phyloP scores from a whole-genome alignment of 2,113 vertebrate genomes.

The Nansenia antarctica region DNA sequence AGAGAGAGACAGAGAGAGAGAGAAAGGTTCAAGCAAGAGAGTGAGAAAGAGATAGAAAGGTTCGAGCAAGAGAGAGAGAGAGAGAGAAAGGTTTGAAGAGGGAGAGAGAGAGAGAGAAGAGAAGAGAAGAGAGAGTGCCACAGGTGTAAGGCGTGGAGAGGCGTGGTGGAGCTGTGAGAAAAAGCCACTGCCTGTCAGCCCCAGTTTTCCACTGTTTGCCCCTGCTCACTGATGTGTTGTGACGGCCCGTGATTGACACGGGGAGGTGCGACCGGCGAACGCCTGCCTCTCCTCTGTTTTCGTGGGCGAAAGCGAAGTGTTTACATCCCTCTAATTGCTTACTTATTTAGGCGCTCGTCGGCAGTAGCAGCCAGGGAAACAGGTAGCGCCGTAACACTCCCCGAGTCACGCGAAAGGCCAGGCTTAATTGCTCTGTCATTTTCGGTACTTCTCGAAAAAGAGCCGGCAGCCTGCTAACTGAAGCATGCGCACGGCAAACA shows the following conservation, averaged over 20 bases:
- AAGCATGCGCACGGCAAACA: conserved; percentile 56
- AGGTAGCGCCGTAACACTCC: conserved; percentile 69
- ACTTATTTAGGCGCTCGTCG: conserved; percentile 69
- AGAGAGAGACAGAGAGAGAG: no score
- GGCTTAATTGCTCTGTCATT: conserved; percentile 70
- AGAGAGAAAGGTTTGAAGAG: no score
- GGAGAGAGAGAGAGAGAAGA: conserved; percentile 18
- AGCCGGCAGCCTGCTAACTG: conserved; percentile 60
- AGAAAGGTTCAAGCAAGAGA: no score
- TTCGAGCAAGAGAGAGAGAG: no score
- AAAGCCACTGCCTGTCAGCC: conserved; percentile 44
- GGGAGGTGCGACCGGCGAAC: conserved; percentile 62
- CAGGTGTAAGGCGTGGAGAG: conserved; percentile 52
- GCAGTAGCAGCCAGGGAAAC: conserved; percentile 55
- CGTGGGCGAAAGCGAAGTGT: conserved; percentile 62
- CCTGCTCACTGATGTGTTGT: conserved; percentile 73
- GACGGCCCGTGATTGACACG: conserved; percentile 75
- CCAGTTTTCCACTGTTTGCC: conserved; percentile 66
- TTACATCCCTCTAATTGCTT: conserved; percentile 75
- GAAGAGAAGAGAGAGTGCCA: conserved; percentile 8
- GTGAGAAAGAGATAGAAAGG: no score
- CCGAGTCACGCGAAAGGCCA: conserved; percentile 47
- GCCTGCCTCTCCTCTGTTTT: conserved; percentile 19
- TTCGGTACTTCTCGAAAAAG: conserved; percentile 70
- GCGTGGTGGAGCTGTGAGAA: conserved; percentile 34